Conservation (phyloP, 2,797 vertebrate genomes). For the Xenopus petersii region DNA sequence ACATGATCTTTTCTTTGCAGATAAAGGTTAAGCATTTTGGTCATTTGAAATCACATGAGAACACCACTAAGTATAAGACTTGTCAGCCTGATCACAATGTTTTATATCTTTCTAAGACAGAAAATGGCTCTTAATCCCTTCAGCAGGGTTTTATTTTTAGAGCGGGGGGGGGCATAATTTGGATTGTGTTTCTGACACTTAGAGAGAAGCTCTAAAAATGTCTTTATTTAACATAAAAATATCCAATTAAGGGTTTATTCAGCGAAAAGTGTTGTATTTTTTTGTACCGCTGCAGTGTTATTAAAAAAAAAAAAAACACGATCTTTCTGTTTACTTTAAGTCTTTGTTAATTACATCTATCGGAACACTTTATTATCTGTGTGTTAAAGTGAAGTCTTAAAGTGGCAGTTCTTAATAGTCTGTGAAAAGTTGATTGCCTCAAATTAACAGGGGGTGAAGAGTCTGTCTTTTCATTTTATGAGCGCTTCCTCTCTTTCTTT, state of each 20-base stretch:
- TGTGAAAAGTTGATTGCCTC: constrained; percentile 48
- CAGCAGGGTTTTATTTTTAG: constrained; percentile 46
- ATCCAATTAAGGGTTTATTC: constrained; percentile 49
- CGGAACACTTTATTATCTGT: constrained; percentile 32
- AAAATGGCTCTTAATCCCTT: constrained; percentile 41
- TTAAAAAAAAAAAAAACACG: constrained; percentile 23
- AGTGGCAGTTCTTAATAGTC: constrained; percentile 40
- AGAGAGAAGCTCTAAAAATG: constrained; percentile 43
- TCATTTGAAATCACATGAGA: constrained; percentile 41
- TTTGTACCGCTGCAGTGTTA: constrained; percentile 23
- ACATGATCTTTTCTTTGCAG: constrained; percentile 13
- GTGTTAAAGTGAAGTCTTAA: constrained; percentile 37
- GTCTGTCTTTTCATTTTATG: constrained; percentile 25
- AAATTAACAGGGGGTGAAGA: constrained; percentile 40
- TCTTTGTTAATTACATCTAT: constrained; percentile 47
- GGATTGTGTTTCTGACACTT: constrained; percentile 45
- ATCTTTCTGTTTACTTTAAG: constrained; percentile 39
- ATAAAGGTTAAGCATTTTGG: constrained; percentile 41
- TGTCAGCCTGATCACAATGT: constrained; percentile 45
- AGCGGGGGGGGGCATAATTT: constrained; percentile 37
- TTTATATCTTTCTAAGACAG: constrained; percentile 47
- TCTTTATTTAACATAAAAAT: constrained; percentile 50
- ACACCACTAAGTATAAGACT: constrained; percentile 30
- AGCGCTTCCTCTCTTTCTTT: constrained; percentile 2
- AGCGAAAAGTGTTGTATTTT: constrained; percentile 30